A percentile compares a stretch with the other conserved stretches of the same genome.
phyloP scores from a whole-genome alignment of 2,797 vertebrate genomes.

The Hybognathus amarus region DNA sequence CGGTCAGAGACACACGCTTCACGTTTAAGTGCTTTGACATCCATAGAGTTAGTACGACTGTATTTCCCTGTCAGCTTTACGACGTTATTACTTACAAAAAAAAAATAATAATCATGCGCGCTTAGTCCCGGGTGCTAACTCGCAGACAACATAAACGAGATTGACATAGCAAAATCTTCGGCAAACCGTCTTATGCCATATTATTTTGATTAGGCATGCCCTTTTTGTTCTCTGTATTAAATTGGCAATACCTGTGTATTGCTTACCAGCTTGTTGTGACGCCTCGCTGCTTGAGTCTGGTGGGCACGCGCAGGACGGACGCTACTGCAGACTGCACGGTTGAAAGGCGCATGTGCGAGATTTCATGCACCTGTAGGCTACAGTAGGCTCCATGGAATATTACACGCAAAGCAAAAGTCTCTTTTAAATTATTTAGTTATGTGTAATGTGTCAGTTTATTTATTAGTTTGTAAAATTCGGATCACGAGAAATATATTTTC shows the following conservation, averaged over 20 bases:
- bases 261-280: slow-evolving; percentile 55
- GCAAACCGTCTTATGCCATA: neutral
- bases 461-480: neutral
- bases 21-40: slow-evolving; percentile 4
- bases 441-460: neutral
- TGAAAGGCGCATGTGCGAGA: slow-evolving; percentile 43
- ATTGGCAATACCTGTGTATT: slow-evolving; percentile 14
- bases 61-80: neutral
- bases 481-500: neutral
- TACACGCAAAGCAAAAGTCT: neutral
- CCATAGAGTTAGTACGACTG: neutral
- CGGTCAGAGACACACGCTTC: slow-evolving; percentile 5
- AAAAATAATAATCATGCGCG: neutral
- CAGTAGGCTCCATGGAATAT: neutral
- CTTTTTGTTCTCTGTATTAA: neutral
- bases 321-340: slow-evolving; percentile 48
- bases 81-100: neutral
- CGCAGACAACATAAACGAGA: neutral
- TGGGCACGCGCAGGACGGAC: slow-evolving; percentile 40
- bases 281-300: slow-evolving; percentile 33
- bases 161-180: neutral
- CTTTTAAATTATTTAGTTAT: neutral
- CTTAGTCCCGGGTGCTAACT: neutral
- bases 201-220: neutral
- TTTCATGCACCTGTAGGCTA: slow-evolving; percentile 32